These are phyloP conservation scores for Ligdia adustata DNA, from an alignment of 2,888 invertebrate genomes.

Conservation along the genomic window DNA sequence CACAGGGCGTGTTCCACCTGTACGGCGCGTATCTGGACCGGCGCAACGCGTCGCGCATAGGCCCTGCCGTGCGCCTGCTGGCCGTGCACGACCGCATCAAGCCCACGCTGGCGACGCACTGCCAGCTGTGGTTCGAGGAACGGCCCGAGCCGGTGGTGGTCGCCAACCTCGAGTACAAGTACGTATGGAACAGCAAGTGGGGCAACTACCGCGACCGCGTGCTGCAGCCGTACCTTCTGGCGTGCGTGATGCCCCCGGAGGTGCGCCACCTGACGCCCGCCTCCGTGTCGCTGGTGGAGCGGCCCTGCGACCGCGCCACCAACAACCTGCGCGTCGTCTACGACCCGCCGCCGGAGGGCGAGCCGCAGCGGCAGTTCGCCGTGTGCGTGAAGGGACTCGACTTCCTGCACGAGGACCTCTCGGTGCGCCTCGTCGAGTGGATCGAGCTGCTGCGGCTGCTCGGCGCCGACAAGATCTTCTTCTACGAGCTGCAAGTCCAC, in stretches of 20 bases:
- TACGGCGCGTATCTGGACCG: conserved; percentile 96
- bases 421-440: conserved; percentile 96
- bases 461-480: conserved; percentile 96
- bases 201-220: conserved; percentile 96
- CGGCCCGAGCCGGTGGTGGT: conserved; percentile 92
- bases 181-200: conserved; percentile 97
- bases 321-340: conserved; percentile 93
- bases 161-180: conserved; percentile 94
- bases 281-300: conserved; percentile 93
- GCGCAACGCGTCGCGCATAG: conserved; percentile 89
- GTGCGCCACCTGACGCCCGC: conserved; percentile 90
- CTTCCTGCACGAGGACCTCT: conserved; percentile 95
- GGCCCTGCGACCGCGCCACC: conserved; percentile 92
- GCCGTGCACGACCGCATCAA: conserved; percentile 96
- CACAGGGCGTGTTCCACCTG: conserved; percentile 94
- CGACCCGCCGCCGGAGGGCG: conserved; percentile 85
- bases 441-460: conserved; percentile 93
- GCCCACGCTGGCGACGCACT: conserved; percentile 91
- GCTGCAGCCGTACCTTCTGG: conserved; percentile 95
- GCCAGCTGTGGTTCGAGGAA: conserved; percentile 95
- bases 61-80: conserved; percentile 92
- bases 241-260: conserved; percentile 92
- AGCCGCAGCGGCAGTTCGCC: conserved; percentile 90
- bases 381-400: conserved; percentile 97
- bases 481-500: conserved; percentile 96